These are phyloP conservation scores for Danionella cerebrum DNA, from an alignment of 2,113 vertebrate species.

Conservation along the genomic window DNA sequence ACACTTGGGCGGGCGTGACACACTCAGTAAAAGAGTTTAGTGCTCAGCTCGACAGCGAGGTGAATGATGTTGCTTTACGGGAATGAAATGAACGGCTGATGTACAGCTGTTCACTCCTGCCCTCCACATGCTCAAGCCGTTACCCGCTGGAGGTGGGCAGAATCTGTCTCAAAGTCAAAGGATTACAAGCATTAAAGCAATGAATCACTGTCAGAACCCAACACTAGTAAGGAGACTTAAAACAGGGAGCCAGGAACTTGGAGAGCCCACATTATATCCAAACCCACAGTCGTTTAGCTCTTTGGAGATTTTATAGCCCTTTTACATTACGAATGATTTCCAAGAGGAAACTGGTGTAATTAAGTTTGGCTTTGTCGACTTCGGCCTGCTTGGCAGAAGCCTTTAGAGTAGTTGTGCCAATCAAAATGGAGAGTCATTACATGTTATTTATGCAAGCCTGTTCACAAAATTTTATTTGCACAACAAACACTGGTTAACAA, in stretches of 20 bases:
- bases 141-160: conserved; percentile 15
- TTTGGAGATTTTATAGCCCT: not conserved
- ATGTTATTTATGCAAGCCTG: too few relatives aligned
- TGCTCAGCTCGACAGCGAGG: conserved; percentile 26
- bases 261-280: conserved; percentile 18
- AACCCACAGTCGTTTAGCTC: not conserved
- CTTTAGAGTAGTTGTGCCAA: too few relatives aligned
- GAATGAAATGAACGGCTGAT: conserved; percentile 20
- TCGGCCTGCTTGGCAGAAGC: too few relatives aligned
- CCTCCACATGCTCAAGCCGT: conserved; percentile 14
- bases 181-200: conserved; percentile 24
- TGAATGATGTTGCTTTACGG: conserved; percentile 10
- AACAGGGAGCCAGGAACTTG: not conserved
- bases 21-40: conserved; percentile 25
- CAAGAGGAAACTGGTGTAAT: too few relatives aligned
- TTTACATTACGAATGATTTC: too few relatives aligned
- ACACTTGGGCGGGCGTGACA: conserved; percentile 32
- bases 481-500: too few relatives aligned
- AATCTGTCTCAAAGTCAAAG: conserved; percentile 32
- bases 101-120: conserved; percentile 34
- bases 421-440: too few relatives aligned
- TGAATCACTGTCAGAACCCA: conserved; percentile 34
- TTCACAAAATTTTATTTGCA: too few relatives aligned
- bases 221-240: conserved; percentile 24
- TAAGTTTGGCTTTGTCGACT: too few relatives aligned